Evolutionary conservation across 1,140 invertebrate genomes (phyloP).

Genomic region (Leptinotarsa texana): DNA sequence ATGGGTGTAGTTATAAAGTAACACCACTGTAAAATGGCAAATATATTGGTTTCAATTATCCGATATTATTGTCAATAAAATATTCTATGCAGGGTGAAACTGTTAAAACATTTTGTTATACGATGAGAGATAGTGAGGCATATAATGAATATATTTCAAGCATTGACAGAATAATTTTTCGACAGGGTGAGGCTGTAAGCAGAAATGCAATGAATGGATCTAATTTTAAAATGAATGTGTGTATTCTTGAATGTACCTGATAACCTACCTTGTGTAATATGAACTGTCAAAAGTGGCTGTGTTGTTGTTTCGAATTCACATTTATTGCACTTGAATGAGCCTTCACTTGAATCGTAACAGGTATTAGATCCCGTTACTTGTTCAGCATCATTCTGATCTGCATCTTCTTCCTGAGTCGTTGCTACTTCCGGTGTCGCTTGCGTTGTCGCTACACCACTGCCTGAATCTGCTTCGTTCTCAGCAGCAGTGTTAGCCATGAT

Average conservation of each 20-base stretch:
- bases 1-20: no score
- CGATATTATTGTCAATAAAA: no score
- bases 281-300: slow-evolving; percentile 63
- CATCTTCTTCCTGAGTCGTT: slow-evolving; percentile 49
- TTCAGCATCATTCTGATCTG: slow-evolving; percentile 52
- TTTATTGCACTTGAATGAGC: slow-evolving; percentile 59
- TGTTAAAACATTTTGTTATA: no score
- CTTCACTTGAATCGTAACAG: slow-evolving; percentile 61
- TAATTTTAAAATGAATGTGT: no score
- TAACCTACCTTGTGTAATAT: slow-evolving; percentile 59
- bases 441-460: slow-evolving; percentile 41
- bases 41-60: no score
- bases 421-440: slow-evolving; percentile 18
- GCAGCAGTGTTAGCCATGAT: slow-evolving; percentile 55
- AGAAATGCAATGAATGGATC: no score
- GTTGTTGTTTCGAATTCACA: slow-evolving; percentile 72
- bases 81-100: no score
- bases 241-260: not conserved
- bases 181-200: no score
- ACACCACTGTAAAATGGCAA: no score
- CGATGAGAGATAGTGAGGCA: no score
- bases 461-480: slow-evolving; percentile 56
- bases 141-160: no score
- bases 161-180: no score
- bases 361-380: slow-evolving; percentile 60